Conservation (phyloP, 1,140 invertebrate genomes). For the Diprion similis region DNA sequence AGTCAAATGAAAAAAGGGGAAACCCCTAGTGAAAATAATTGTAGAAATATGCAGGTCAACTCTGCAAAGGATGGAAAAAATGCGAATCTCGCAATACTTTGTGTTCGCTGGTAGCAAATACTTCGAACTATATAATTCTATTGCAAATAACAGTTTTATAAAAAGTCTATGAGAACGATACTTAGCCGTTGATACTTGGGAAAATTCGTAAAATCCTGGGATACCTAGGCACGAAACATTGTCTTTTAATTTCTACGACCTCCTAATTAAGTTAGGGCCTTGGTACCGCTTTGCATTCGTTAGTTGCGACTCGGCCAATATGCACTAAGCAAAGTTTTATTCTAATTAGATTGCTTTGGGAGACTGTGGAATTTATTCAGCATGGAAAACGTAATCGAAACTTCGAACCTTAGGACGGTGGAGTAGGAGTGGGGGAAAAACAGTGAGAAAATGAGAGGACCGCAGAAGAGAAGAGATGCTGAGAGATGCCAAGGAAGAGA, state of each 20-base stretch:
- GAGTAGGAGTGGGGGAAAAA: background rate
- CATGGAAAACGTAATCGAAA: slow-evolving; percentile 11
- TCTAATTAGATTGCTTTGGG: slow-evolving; percentile 8
- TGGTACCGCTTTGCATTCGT: background rate
- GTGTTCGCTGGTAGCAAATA: too few species aligned
- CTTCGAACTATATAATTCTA: too few species aligned
- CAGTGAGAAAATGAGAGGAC: background rate
- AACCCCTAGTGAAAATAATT: too few species aligned
- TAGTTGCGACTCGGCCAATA: background rate
- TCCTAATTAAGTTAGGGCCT: background rate
- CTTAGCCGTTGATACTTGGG: background rate
- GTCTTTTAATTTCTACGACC: background rate
- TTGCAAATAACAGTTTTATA: too few species aligned
- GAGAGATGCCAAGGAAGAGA: background rate
- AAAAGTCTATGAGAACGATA: too few species aligned
- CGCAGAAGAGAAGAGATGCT: background rate
- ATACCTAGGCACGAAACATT: background rate
- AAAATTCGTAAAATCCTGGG: background rate
- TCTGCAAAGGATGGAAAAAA: too few species aligned
- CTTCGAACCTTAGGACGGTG: background rate
- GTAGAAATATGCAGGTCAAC: too few species aligned
- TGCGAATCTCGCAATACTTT: too few species aligned
- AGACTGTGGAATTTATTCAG: slow-evolving; percentile 16
- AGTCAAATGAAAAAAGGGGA: too few species aligned
- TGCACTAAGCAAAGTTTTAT: slow-evolving; percentile 5